A percentile compares a stretch with the other conserved stretches of the same genome.
Evolutionary conservation across 2,888 invertebrate species (phyloP).

Genomic region (Erannis defoliaria): DNA sequence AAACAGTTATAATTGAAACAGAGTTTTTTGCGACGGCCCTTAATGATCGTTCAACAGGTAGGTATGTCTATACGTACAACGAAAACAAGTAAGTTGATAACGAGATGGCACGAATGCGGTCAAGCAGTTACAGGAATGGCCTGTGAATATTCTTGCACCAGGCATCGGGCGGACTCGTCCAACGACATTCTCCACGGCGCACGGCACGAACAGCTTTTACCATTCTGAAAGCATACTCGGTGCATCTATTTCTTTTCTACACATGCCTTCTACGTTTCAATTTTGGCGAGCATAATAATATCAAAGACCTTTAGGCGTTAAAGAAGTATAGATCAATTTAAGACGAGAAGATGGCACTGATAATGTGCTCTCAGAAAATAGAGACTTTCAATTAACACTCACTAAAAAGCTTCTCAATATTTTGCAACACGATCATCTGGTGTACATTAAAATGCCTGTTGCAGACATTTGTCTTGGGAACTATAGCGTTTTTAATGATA

Average conservation of each 20-base stretch:
- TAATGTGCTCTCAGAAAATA: background rate
- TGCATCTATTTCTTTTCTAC: slow-evolving; percentile 15
- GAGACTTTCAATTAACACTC: background rate
- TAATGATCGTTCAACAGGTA: slow-evolving; percentile 4
- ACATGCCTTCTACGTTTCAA: background rate
- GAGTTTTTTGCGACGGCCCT: background rate
- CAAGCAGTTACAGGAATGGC: slow-evolving; percentile 65
- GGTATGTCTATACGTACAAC: background rate
- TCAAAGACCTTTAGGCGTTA: no score
- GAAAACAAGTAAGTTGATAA: slow-evolving; percentile 53
- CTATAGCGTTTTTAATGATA: slow-evolving; percentile 5
- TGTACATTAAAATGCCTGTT: slow-evolving; percentile 5
- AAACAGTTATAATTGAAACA: background rate
- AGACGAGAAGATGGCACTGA: background rate
- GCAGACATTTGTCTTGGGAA: slow-evolving; percentile 6
- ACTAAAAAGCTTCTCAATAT: background rate
- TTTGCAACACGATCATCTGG: background rate
- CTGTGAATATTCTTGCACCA: slow-evolving; percentile 69
- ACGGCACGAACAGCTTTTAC: slow-evolving; percentile 52
- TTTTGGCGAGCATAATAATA: background rate
- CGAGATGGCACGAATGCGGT: slow-evolving; percentile 58
- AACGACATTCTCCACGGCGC: slow-evolving; percentile 72
- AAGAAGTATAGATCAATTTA: background rate
- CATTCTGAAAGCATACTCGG: slow-evolving; percentile 38
- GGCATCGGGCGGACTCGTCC: slow-evolving; percentile 68